A percentile compares a stretch with the other conserved stretches of the same genome.
Evolutionary conservation across 1,140 invertebrate genomes (phyloP).

Genomic region (Brachionus manjavacas): DNA sequence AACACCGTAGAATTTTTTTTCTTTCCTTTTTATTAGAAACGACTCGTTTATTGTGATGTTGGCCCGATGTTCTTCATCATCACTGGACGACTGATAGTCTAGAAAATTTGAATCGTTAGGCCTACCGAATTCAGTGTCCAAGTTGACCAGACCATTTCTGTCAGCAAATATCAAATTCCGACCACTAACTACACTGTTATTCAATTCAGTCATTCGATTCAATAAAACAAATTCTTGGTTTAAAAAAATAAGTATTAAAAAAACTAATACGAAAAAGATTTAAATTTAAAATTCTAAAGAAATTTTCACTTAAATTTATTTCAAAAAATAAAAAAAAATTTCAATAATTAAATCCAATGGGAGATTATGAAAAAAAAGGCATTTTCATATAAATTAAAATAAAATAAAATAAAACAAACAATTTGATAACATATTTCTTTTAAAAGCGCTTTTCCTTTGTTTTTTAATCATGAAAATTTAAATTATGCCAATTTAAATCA

Average conservation of each 20-base stretch:
- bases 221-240: neutral
- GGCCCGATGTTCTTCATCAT: neutral
- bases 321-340: neutral
- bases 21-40: neutral
- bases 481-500: neutral
- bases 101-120: neutral
- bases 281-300: neutral
- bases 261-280: neutral
- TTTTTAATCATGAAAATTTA: neutral
- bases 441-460: neutral
- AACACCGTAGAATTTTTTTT: conserved; percentile 1
- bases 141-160: neutral
- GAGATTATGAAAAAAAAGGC: neutral
- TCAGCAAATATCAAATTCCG: neutral
- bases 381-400: neutral
- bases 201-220: conserved; percentile 32
- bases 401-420: neutral
- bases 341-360: neutral
- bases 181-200: neutral
- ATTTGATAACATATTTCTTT: neutral
- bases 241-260: neutral
- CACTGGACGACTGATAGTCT: neutral
- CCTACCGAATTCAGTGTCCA: neutral
- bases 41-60: neutral
- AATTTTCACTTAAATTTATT: neutral